Evolutionary conservation across 2,888 invertebrate species (phyloP).

Genomic region (Ornithoptera priamus): DNA sequence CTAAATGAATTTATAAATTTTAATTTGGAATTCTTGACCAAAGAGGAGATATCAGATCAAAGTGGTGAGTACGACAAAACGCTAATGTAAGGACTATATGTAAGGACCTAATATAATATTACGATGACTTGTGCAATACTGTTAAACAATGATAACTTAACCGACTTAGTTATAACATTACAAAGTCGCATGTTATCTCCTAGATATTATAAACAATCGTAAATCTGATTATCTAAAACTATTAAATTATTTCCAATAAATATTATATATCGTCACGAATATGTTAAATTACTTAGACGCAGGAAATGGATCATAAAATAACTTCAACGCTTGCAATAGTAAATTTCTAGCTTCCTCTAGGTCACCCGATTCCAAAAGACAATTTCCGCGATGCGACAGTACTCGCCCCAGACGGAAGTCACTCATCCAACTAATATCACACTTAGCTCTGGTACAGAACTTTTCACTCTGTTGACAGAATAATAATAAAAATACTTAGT

Average conservation of each 20-base stretch:
- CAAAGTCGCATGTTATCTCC: no score
- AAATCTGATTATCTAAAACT: background rate
- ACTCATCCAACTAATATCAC: conserved; percentile 47
- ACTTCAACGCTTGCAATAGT: conserved; percentile 51
- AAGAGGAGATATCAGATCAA: no score
- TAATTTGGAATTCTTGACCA: no score
- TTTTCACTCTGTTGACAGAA: conserved; percentile 16
- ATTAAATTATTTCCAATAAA: background rate
- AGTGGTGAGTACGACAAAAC: no score
- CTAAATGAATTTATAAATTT: no score
- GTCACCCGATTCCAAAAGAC: conserved; percentile 57
- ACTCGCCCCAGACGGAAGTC: conserved; percentile 54
- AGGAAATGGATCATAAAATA: conserved; percentile 55
- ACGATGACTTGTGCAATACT: no score
- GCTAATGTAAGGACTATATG: no score
- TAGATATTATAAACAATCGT: no score
- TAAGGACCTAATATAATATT: no score
- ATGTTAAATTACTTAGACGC: conserved; percentile 40
- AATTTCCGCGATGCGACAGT: conserved; percentile 49
- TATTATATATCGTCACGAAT: background rate
- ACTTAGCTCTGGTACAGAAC: conserved; percentile 16
- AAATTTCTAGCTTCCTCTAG: conserved; percentile 50
- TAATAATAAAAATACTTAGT: background rate
- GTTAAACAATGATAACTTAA: no score
- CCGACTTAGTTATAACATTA: no score